Conservation (phyloP, 2,797 vertebrate species). For the Pangasius djambal region DNA sequence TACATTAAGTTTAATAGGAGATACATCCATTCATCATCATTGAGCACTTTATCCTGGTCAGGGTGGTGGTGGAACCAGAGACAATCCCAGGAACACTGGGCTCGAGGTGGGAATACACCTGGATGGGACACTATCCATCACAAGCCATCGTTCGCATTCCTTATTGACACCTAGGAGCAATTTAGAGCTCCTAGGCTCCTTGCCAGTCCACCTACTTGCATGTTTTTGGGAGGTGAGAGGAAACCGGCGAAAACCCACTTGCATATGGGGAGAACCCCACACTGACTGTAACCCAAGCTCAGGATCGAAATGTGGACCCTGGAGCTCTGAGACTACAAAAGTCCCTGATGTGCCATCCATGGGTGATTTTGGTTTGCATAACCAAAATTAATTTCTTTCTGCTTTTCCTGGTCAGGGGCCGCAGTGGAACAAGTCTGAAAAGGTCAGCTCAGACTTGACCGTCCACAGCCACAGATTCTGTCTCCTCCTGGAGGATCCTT, state of each 20-base stretch:
- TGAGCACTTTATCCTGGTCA: not conserved
- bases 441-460: not conserved
- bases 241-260: not conserved
- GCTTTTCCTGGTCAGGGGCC: not conserved
- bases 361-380: not conserved
- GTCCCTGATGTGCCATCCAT: not conserved
- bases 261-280: not conserved
- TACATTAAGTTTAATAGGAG: not conserved
- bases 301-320: not conserved
- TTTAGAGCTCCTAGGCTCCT: no score
- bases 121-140: not conserved
- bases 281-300: not conserved
- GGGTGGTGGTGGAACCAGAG: not conserved
- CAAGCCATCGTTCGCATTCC: not conserved
- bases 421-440: not conserved
- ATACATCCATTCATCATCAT: not conserved
- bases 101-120: not conserved
- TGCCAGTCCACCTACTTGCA: not conserved
- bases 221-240: not conserved
- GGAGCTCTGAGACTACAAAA: not conserved
- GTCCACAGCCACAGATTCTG: not conserved
- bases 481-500: not conserved
- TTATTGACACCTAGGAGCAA: not conserved
- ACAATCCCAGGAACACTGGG: no score
- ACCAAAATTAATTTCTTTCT: not conserved